Percentiles rank a stretch among this genome's conserved stretches.
These are phyloP conservation scores for Pitangus sulphuratus DNA, from an alignment of 2,797 vertebrate genomes.

Conservation along the genomic window DNA sequence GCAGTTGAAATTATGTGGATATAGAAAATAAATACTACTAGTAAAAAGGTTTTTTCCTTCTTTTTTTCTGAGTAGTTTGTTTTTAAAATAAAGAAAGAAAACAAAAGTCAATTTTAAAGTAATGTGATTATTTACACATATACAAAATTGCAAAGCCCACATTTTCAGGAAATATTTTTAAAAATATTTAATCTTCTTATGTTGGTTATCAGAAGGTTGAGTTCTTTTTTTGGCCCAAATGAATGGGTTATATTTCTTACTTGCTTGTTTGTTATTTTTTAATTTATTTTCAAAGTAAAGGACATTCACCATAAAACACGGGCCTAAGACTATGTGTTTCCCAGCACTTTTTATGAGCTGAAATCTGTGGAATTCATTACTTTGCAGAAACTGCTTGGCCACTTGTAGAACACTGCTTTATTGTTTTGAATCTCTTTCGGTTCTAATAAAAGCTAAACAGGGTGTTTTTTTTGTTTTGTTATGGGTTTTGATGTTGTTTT, in stretches of 20 bases:
- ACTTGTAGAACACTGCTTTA: neutral
- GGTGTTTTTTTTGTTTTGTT: neutral
- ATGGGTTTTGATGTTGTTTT: neutral
- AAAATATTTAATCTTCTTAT: neutral
- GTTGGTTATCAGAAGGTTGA: constrained; percentile 60
- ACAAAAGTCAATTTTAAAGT: neutral
- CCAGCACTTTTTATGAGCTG: neutral
- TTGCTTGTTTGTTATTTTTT: constrained; percentile 17
- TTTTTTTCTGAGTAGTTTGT: neutral
- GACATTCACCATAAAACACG: constrained; percentile 63
- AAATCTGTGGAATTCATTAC: neutral
- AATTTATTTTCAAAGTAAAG: constrained; percentile 73
- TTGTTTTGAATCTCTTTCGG: neutral
- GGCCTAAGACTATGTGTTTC: constrained; percentile 36
- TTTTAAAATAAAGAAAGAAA: neutral
- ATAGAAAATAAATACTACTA: constrained; percentile 22
- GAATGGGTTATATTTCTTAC: constrained; percentile 41
- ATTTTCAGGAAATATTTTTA: neutral
- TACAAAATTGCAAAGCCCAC: neutral
- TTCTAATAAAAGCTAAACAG: neutral
- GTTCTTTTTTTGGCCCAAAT: constrained; percentile 55
- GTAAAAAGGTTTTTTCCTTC: neutral
- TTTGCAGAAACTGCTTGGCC: neutral
- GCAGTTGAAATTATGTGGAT: constrained; percentile 54
- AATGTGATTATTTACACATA: neutral